A percentile compares a stretch with the other conserved stretches of the same genome.
These are phyloP conservation scores for Drymodes brunneopygia DNA, from an alignment of 2,113 vertebrate species.

Conservation along the genomic window DNA sequence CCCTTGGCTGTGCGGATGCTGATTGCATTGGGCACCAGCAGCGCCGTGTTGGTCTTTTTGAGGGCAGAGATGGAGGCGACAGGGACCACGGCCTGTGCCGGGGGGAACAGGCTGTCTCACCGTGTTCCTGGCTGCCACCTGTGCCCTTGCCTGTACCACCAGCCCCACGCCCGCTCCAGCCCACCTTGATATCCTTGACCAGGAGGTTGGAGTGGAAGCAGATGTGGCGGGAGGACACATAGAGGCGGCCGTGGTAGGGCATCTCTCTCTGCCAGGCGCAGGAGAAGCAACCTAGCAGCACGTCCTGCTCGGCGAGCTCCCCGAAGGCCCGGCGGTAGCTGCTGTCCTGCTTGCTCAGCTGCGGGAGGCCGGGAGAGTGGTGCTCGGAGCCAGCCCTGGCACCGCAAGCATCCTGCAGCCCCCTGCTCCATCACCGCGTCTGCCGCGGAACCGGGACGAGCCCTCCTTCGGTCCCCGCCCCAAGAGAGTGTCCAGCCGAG, in stretches of 20 bases:
- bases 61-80: conserved; percentile 69
- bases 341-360: conserved; percentile 68
- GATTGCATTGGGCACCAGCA: conserved; percentile 85
- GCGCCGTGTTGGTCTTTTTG: conserved; percentile 85
- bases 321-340: conserved; percentile 83
- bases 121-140: rapidly evolving
- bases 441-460: rapidly evolving
- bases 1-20: conserved; percentile 76
- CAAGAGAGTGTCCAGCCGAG: rapidly evolving
- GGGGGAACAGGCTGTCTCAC: background rate
- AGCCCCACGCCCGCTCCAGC: rapidly evolving
- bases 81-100: conserved; percentile 72
- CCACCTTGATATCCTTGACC: conserved; percentile 83
- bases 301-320: conserved; percentile 71
- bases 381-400: background rate
- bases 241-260: conserved; percentile 82
- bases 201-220: conserved; percentile 84
- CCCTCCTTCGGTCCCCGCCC: rapidly evolving
- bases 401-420: background rate
- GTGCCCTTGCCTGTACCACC: rapidly evolving
- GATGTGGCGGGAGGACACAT: conserved; percentile 73
- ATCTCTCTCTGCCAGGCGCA: conserved; percentile 86
- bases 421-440: rapidly evolving
- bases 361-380: rapidly evolving
- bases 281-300: conserved; percentile 79